Evolutionary conservation across 35 echinoderm and acorn worm species (phyloP), one percentile per base, ranked within the genome.

Genomic region (Anneissia japonica): DNA sequence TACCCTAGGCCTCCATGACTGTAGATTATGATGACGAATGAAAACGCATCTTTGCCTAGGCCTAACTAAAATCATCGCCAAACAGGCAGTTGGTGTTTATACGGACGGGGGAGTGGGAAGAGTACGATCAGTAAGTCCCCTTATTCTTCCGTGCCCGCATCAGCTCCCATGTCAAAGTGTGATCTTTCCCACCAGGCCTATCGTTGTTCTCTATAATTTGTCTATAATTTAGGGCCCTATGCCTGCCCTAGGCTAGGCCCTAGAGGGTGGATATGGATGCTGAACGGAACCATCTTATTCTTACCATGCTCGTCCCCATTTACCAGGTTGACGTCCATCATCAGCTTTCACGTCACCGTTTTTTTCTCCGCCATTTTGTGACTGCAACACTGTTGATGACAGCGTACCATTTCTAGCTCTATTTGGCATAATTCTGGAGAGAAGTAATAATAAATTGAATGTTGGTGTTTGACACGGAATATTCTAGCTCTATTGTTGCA

Each of bases 241-340:
- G 34, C 10, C 28, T 29, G 28, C 6, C 9, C 32, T 26, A 6
- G 26, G 33, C 11, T 73, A 31, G n/a, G 23, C 19, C 28, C 73
- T n/a, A 31, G 9, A 46, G 30, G 31, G 36, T 4, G 31, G 43
- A 32, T 46, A 30, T 33, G 34, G 11, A 46, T 32, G 73, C 21
- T 14, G 31, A 64, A 13, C 34, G 26, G n/a, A 4, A 29, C 32
- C 23, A 4, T 4, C 28, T 31, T 19, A 11, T 36, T 28, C 79
- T 90, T 90, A 90, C 88, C 88, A 90, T 56, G 88, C 88, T 26
- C 88, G 81, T 31, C 88, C 88, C 88, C 88, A 90, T 46, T 90
- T 38, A 23, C 88, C 88, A 14, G 81, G 82, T n/a, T 46, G 84
- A 19, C 31, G 36, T 0, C 21, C 21, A 14, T 32, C 32, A 43